Conservation (phyloP, 2,797 vertebrate species). For the Spheniscus humboldti region DNA sequence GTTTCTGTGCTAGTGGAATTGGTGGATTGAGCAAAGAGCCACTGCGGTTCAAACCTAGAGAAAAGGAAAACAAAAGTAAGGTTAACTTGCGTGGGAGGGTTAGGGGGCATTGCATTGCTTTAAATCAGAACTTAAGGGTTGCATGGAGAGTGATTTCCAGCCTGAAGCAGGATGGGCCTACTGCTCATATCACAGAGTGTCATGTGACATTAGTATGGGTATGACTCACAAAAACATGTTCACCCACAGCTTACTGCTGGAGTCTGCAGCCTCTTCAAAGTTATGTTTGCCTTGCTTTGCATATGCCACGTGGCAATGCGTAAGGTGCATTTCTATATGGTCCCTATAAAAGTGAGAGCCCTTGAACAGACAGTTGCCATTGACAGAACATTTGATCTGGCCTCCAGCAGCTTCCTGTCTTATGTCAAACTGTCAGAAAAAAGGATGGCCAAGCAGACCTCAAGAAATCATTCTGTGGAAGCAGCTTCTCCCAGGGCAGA, state of each 20-base stretch:
- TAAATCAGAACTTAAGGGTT: not conserved
- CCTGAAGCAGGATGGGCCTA: not conserved
- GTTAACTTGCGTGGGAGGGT: not conserved
- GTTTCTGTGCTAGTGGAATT: conserved; percentile 82
- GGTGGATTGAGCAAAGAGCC: conserved; percentile 84
- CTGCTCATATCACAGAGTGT: not conserved
- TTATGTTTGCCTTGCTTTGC: not conserved
- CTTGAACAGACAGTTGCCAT: not conserved
- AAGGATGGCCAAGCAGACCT: not conserved
- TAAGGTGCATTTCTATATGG: not conserved
- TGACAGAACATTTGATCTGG: not conserved
- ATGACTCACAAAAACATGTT: not conserved
- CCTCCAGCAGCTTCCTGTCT: not conserved
- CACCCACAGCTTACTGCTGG: not conserved
- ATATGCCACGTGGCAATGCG: not conserved
- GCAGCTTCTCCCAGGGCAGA: not conserved
- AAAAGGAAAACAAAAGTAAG: not conserved
- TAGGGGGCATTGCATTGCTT: not conserved
- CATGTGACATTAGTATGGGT: accelerated
- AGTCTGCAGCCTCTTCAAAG: not conserved
- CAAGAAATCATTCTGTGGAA: not conserved
- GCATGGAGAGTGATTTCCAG: not conserved
- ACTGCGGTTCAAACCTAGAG: conserved; percentile 85
- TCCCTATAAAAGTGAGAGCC: not conserved
- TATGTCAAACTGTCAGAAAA: not conserved